Evolutionary conservation across 2,888 invertebrate species (phyloP), one percentile per base, ranked within the genome.

Genomic region (Danaus chrysippus): DNA sequence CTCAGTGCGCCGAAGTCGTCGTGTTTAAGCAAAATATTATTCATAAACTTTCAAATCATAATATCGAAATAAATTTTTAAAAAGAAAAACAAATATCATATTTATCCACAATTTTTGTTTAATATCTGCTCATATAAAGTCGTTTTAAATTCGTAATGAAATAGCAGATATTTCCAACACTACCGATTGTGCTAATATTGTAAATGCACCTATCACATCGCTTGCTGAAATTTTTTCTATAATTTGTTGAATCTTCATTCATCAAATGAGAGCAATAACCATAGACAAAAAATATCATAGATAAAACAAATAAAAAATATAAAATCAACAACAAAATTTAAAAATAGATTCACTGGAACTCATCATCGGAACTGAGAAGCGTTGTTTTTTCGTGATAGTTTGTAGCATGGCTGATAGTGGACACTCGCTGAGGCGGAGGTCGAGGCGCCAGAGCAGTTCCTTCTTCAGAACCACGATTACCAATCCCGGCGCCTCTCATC

Each of bases 301-400:
- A 34, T 34, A 34, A 34, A 34, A 34, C 23, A 34, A 8, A 34
- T 34, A 34, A 34, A 23, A 34, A 34, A 34, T 34, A 34, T 34
- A 5, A 34, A 6, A 34, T 34, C 23, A 34, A 34, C 23, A 34
- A 34, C 23, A 5, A 34, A 34, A n/a, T n/a, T n/a, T n/a, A n/a
- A n/a, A n/a, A 46, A 60, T 42, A 44, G 11, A 54, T 78, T 92
- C 92, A 96, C 92, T 96, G 96, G 87, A 96, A 96, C 86, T 98
- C 98, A 84, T 98, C 98, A 82, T 98, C 98, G 70, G 98, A 98
- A 91, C 97, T 97, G 72, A 98, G 93, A 70, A 98, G 93, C 92
- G 98, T 97, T 46, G 98, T 97, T 92, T 98, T 98, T 92, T 98
- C 98, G 86, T 96, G 98, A 91, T 97, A 97, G 86, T 96, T 96